phyloP scores from a whole-genome alignment of 2,113 vertebrate genomes.

The Mystacornis crossleyi region DNA sequence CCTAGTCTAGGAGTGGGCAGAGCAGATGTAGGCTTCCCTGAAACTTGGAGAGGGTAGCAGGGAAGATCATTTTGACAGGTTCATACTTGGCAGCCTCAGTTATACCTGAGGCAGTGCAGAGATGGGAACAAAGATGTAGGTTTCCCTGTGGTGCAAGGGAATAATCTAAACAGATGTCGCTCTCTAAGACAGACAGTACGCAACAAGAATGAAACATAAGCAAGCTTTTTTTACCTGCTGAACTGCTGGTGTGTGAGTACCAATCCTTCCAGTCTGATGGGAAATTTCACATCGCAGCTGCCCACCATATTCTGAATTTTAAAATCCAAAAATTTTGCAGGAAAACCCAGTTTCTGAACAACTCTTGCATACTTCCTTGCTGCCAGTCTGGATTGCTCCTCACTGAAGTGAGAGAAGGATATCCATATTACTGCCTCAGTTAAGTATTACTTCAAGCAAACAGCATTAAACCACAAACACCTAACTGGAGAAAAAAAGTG shows the following conservation, averaged over 20 bases:
- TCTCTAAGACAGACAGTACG: background rate
- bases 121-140: background rate
- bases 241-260: slow-evolving; percentile 98
- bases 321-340: slow-evolving; percentile 98
- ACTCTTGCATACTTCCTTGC: slow-evolving; percentile 97
- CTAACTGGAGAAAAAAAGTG: background rate
- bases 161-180: background rate
- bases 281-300: slow-evolving; percentile 98
- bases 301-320: slow-evolving; percentile 99
- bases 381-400: slow-evolving; percentile 94
- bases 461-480: background rate
- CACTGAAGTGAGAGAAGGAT: slow-evolving; percentile 74
- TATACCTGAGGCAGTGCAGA: background rate
- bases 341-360: slow-evolving; percentile 97
- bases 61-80: background rate
- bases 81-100: background rate
- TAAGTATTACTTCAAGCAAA: background rate
- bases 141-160: background rate
- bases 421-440: background rate
- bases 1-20: background rate
- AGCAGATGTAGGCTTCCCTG: background rate
- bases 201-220: background rate
- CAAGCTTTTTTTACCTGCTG: slow-evolving; percentile 84
- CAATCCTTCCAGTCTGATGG: slow-evolving; percentile 93
- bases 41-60: background rate